Base-by-base conservation (phyloP, 2,888 invertebrate genomes). In the Blastobasis adustella region DNA sequence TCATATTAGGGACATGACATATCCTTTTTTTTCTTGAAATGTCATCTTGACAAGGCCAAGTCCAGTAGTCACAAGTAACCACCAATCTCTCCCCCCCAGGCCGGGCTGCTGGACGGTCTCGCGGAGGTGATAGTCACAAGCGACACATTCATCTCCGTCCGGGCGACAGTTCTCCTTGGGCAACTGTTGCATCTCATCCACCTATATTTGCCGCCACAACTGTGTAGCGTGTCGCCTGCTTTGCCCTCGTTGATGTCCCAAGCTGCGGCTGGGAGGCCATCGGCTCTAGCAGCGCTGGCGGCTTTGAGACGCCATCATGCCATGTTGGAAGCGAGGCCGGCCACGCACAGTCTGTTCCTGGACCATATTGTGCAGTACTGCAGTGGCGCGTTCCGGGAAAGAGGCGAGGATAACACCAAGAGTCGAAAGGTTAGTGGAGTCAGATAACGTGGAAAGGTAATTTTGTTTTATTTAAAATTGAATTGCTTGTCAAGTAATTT, bases 81-180 rank as follows among this genome's bases (percentile, higher is more conserved):
- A 23, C 2, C 23, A 23, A 23, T 23, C 23, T 23, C 6, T 52
- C 54, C 37, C 49, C 73, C 72, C 53, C 76, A 89, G 89, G 93
- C 92, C 55, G 97, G 97, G 39, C 85, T 98, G 50, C 89, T 98
- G 54, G 95, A 95, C 72, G 97, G 97, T 23, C 88, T 98, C 59
- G 95, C 96, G 40, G 96, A 98, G 87, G 97, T 98, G 39, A 95
- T 98, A 61, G 93, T 96, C 45, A 93, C 95, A 50, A 95, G 95
- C 72, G 97, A 98, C 76, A 94, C 94, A 10, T 94, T 96, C 74
- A 93, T 98, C 65, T 97, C 96, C 54, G 95, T 98, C 59, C 91
- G 97, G 63, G 96, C 98, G 48, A 97, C 98, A 10, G 94, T 98
- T 60, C 87, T 98, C 52, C 88, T 98, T 62, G 96, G 95, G 54